Conservation (phyloP, 2,888 invertebrate species). For the Netelia fuscicornis region DNA sequence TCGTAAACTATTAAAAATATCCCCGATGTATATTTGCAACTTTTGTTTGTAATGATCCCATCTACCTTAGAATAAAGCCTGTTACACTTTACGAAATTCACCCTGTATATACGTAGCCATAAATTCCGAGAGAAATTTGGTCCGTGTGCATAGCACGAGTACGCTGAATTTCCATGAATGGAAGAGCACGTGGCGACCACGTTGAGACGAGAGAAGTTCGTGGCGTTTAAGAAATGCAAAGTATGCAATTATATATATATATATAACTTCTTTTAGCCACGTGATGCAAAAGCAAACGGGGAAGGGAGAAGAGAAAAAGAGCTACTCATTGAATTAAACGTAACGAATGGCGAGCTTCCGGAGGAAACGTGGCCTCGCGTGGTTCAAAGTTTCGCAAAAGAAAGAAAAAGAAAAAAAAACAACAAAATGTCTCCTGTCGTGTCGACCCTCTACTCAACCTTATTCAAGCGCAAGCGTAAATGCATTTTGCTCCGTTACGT, state of each 20-base stretch:
- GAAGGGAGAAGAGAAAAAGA: slow-evolving; percentile 29
- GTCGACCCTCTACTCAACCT: slow-evolving; percentile 44
- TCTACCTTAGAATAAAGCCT: too few relatives aligned
- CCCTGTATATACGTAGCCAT: slow-evolving; percentile 12
- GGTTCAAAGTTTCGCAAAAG: slow-evolving; percentile 49
- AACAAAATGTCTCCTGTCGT: slow-evolving; percentile 42
- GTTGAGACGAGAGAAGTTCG: slow-evolving; percentile 46
- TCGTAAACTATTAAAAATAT: too few relatives aligned
- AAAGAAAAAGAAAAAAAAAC: slow-evolving; percentile 32
- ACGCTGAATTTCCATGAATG: slow-evolving; percentile 72
- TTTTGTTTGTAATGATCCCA: too few relatives aligned
- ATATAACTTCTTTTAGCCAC: neutral
- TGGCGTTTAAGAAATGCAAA: slow-evolving; percentile 47
- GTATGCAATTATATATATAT: slow-evolving; percentile 15
- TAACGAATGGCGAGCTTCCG: slow-evolving; percentile 65
- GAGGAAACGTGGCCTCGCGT: slow-evolving; percentile 54
- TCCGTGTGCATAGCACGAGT: slow-evolving; percentile 41
- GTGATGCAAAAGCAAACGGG: neutral
- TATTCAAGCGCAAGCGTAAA: slow-evolving; percentile 40
- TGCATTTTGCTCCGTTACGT: slow-evolving; percentile 10
- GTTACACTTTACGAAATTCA: too few relatives aligned
- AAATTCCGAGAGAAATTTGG: slow-evolving; percentile 3
- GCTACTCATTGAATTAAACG: slow-evolving; percentile 62
- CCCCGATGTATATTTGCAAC: too few relatives aligned
- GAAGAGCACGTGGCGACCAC: slow-evolving; percentile 72